Conservation (phyloP, 1,140 invertebrate genomes). For the Diorhabda sublineata region DNA sequence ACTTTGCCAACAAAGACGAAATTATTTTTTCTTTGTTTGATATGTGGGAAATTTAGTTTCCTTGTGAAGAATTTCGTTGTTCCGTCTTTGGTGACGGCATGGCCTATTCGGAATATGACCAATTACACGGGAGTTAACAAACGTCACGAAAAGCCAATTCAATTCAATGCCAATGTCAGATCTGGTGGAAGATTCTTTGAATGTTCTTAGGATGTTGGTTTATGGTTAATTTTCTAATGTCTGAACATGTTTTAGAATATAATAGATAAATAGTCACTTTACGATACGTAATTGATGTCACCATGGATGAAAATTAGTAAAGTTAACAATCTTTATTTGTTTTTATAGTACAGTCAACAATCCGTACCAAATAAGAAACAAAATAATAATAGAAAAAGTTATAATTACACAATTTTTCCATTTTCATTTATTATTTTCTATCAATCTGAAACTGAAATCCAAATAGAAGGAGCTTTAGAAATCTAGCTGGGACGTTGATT, state of each 20-base stretch:
- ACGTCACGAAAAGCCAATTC: constrained; percentile 16
- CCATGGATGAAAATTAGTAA: not conserved
- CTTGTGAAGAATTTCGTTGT: no score
- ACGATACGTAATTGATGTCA: not conserved
- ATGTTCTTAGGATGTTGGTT: not conserved
- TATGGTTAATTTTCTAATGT: constrained; percentile 3
- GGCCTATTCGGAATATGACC: constrained; percentile 14
- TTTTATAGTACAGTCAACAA: no score
- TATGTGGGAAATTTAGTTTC: no score
- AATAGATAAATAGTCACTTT: not conserved
- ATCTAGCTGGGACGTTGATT: no score
- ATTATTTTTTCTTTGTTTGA: no score
- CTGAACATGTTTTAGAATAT: not conserved
- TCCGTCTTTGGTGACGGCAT: not conserved
- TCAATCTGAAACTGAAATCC: no score
- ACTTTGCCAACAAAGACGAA: no score
- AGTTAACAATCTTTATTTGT: not conserved
- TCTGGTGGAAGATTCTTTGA: constrained; percentile 5
- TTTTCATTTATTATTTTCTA: no score
- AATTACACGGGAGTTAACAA: constrained; percentile 19
- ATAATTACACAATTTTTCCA: no score
- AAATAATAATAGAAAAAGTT: no score
- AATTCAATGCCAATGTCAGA: constrained; percentile 19
- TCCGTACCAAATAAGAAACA: no score
- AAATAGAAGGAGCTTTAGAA: no score